Conservation (phyloP, 2,113 vertebrate species). For the Halcyon senegalensis region DNA sequence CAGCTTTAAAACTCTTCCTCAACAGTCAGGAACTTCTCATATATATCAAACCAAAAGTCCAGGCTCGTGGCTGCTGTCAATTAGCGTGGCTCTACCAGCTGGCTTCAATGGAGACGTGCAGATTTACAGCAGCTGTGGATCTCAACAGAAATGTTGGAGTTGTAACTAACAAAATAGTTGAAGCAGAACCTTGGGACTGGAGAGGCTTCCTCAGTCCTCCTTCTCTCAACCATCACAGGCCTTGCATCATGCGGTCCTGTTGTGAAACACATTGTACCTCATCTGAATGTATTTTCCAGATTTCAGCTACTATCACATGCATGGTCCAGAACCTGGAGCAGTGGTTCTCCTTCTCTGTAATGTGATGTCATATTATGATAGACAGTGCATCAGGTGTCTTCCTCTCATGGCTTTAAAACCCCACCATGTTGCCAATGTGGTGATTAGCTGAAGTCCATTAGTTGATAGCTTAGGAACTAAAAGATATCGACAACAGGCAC, state of each 20-base stretch:
- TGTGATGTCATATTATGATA: fast-evolving
- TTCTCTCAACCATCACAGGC: neutral
- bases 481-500: neutral
- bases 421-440: neutral
- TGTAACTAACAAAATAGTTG: neutral
- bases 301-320: neutral
- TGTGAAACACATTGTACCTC: neutral
- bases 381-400: neutral
- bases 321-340: neutral
- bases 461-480: neutral
- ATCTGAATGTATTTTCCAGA: neutral
- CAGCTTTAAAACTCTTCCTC: neutral
- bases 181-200: neutral
- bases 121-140: neutral
- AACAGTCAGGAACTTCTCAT: neutral
- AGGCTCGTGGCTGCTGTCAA: neutral
- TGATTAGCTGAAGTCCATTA: neutral
- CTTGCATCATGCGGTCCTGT: neutral
- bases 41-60: neutral
- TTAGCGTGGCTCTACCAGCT: neutral
- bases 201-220: neutral
- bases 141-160: neutral
- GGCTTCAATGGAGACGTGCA: neutral
- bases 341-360: neutral
- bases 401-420: neutral